Percentiles rank a stretch among this genome's conserved stretches.
Evolutionary conservation across 2,113 vertebrate genomes (phyloP).

Genomic region (Oncorhynchus gorbuscha): DNA sequence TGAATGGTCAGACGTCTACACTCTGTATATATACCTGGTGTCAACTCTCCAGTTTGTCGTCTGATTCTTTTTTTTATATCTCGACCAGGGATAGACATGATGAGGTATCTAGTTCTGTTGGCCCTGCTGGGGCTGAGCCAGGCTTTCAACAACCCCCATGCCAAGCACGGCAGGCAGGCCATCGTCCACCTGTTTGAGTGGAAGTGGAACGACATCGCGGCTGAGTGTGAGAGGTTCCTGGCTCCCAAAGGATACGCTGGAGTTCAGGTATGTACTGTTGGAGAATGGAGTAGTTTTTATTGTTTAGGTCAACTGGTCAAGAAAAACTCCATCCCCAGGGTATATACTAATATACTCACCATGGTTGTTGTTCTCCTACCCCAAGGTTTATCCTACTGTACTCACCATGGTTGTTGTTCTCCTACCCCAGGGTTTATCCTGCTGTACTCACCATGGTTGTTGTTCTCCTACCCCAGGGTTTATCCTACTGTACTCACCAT

Average conservation of each 20-base stretch:
- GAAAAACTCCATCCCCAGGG: too few species aligned
- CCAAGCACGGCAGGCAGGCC: conserved; percentile 66
- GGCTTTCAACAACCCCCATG: conserved; percentile 78
- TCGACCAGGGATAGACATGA: conserved; percentile 42
- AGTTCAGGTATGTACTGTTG: conserved; percentile 81
- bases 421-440: too few species aligned
- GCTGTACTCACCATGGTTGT: too few species aligned
- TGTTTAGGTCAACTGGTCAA: too few species aligned
- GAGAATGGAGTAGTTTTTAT: too few species aligned
- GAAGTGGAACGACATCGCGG: conserved; percentile 88
- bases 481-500: too few species aligned
- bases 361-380: too few species aligned
- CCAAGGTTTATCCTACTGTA: too few species aligned
- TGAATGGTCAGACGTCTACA: too few species aligned
- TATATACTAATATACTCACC: too few species aligned
- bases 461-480: too few species aligned
- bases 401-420: too few species aligned
- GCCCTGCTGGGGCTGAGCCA: conserved; percentile 53
- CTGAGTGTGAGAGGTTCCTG: conserved; percentile 87
- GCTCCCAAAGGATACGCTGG: conserved; percentile 86
- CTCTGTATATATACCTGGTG: conserved; percentile 6
- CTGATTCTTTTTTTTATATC: not conserved
- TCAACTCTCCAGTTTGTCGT: not conserved
- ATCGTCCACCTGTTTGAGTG: conserved; percentile 94
- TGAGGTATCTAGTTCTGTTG: conserved; percentile 78